Evolutionary conservation across 2,797 vertebrate genomes (phyloP), one percentile per base, ranked within the genome.

Genomic region (Sparus aurata): DNA sequence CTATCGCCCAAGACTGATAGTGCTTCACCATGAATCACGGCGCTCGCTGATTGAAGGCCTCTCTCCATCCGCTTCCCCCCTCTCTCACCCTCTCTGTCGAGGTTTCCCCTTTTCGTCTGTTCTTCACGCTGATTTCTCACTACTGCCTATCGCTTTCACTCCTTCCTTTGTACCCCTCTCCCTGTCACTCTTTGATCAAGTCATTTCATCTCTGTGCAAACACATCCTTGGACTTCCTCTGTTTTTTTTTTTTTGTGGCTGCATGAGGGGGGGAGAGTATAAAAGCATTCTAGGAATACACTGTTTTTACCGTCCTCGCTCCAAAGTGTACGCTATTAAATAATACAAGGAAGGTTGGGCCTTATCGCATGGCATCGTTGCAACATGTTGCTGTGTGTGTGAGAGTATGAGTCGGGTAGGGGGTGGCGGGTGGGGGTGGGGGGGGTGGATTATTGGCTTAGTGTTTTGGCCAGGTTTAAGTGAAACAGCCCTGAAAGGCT

Each of bases 381-480:
- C 66, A 83, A 83, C 79, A 77, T 87, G 87, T 85, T 83, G 70
- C 72, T 0, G 18, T 57, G 73, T 61, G 67, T 74, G 71, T 69
- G 73, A 58, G 65, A 60, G 77, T 77, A 70, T 59, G 70, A 64
- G 41, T 74, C 0, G 54, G 69, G 55, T 73, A 62, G 67, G 13
- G 73, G 0, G 65, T 2, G 50, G 46, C 16, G 50, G 75, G 75
- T 66, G 94, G 97, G 63, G 54, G 94, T 97, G 63, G 54, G 74
- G 67, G 69, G 17, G 55, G 73, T 74, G 94, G 97, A 96, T 98
- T 98, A 97, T 95, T 97, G 96, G 97, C 96, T 98, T 97, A 97
- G 96, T 93, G 94, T 96, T 96, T 97, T 96, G 96, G 96, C 96
- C 96, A 96, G 96, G 97, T 97, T 98, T 96, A 97, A 97, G 95